Evolutionary conservation across 2,888 invertebrate genomes (phyloP).

Genomic region (Ischnura elegans): DNA sequence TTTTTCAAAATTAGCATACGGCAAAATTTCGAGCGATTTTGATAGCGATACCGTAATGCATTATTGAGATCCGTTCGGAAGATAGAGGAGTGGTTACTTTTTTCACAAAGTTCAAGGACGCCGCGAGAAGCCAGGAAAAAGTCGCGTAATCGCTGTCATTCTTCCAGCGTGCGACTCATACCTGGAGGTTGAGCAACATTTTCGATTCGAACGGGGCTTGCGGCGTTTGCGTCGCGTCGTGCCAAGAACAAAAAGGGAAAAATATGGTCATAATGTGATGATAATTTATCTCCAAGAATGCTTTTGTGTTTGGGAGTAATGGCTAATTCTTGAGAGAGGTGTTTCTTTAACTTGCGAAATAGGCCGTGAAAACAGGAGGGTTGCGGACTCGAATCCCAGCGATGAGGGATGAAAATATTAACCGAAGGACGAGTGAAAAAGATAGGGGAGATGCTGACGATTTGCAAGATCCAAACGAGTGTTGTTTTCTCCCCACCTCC

Average conservation of each 20-base stretch:
- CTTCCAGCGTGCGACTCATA: background rate
- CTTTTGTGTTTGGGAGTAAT: background rate
- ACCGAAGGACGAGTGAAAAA: background rate
- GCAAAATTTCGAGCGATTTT: slow-evolving; percentile 8
- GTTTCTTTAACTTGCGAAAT: background rate
- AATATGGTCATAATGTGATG: background rate
- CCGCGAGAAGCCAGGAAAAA: background rate
- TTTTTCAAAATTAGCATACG: background rate
- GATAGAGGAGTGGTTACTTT: background rate
- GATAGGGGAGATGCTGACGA: background rate
- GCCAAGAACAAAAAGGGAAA: background rate
- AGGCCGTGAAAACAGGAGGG: background rate
- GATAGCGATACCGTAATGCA: slow-evolving; percentile 1
- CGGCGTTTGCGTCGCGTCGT: background rate
- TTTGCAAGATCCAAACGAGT: background rate
- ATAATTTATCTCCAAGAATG: background rate
- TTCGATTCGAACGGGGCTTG: background rate
- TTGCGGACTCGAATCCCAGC: background rate
- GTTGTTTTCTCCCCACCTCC: background rate
- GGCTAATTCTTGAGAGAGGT: background rate
- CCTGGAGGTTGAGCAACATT: background rate
- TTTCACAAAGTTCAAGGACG: background rate
- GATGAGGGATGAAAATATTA: background rate
- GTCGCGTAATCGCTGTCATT: slow-evolving; percentile 1
- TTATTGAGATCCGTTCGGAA: background rate